Evolutionary conservation across 2,888 invertebrate species (phyloP).

Genomic region (Pachycephus smyrnensis): DNA sequence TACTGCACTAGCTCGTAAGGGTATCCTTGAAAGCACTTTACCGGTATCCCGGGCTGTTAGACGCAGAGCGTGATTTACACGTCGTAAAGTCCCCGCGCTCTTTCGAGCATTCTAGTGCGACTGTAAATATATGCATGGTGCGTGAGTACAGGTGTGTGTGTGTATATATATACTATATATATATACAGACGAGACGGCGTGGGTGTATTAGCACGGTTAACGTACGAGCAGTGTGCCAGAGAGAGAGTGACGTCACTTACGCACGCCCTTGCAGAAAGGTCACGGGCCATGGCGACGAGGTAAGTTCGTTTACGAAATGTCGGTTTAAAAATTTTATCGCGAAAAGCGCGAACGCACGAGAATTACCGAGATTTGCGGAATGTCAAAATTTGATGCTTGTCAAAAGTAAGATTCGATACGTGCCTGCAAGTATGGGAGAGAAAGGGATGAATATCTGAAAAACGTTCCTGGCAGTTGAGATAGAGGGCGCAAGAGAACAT

Average conservation of each 20-base stretch:
- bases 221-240: not conserved
- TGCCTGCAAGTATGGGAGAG: not conserved
- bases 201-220: not conserved
- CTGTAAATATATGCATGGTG: constrained; percentile 3
- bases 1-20: not conserved
- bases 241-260: constrained; percentile 30
- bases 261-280: constrained; percentile 24
- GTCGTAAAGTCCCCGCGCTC: constrained; percentile 39
- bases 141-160: not conserved
- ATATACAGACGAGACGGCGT: not conserved
- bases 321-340: not conserved
- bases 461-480: not conserved
- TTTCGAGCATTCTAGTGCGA: not conserved
- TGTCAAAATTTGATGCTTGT: not conserved
- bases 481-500: constrained; percentile 27
- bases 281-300: not conserved
- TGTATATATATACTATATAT: not conserved
- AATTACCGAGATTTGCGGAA: not conserved
- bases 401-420: not conserved
- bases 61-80: constrained; percentile 45
- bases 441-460: not conserved
- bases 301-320: not conserved
- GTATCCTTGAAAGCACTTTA: constrained; percentile 22
- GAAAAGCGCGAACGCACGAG: not conserved
- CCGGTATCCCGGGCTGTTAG: not conserved